These are phyloP conservation scores for Cisticola juncidis DNA, from an alignment of 2,113 vertebrate genomes.

Conservation along the genomic window DNA sequence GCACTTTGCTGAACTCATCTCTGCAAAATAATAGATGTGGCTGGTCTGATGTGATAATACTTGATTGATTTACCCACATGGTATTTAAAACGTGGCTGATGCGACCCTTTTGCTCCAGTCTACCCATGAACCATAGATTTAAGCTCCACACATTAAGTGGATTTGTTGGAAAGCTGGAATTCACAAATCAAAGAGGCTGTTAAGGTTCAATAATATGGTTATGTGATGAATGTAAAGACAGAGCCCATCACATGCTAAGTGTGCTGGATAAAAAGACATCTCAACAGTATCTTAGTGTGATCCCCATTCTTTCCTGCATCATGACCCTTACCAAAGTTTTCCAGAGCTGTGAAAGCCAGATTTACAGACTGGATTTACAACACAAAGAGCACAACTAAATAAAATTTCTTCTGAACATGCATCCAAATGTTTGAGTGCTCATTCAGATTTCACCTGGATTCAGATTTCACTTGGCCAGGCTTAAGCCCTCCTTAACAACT, in stretches of 20 bases:
- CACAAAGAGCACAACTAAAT: neutral
- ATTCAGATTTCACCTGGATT: neutral
- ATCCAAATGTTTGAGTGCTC: neutral
- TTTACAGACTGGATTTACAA: neutral
- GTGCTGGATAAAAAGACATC: neutral
- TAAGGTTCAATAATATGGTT: neutral
- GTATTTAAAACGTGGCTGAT: conserved; percentile 5
- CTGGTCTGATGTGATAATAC: conserved; percentile 1
- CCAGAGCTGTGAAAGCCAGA: neutral
- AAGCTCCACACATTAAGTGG: neutral
- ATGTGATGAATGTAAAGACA: neutral
- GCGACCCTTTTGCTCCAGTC: neutral
- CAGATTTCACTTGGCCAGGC: neutral
- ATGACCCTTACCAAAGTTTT: neutral
- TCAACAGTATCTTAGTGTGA: neutral
- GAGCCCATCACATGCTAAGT: neutral
- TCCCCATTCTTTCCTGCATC: neutral
- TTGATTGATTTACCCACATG: conserved; percentile 7
- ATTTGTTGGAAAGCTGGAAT: conserved; percentile 1
- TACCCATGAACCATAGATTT: neutral
- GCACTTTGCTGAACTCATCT: neutral
- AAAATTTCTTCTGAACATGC: neutral
- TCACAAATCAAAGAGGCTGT: neutral
- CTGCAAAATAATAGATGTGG: conserved; percentile 22
- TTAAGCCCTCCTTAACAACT: neutral